Conservation (phyloP, 2,113 vertebrate species). For the Dendrocopos noguchii region DNA sequence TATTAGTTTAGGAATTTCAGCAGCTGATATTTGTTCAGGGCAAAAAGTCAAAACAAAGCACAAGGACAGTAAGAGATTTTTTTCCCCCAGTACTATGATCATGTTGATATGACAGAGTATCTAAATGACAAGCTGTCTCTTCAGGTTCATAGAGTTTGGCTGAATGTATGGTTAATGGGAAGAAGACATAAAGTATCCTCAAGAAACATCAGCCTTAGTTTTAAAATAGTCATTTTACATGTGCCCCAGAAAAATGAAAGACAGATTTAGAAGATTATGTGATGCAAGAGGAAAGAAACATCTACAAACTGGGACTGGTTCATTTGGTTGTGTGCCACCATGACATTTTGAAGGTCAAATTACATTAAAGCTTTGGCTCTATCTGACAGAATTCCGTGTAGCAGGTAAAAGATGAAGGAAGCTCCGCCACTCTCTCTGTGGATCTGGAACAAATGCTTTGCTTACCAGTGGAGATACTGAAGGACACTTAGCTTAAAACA, state of each 20-base stretch:
- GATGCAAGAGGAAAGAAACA: neutral
- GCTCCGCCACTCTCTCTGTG: rapidly evolving
- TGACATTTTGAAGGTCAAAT: neutral
- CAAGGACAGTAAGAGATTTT: neutral
- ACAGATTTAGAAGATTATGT: neutral
- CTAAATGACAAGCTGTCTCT: slow-evolving; percentile 61
- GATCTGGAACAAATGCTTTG: neutral
- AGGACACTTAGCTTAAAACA: neutral
- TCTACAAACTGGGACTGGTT: neutral
- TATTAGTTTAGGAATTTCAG: neutral
- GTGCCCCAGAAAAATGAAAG: neutral
- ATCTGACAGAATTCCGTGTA: neutral
- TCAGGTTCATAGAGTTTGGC: neutral
- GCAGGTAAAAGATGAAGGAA: neutral
- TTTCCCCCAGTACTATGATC: neutral
- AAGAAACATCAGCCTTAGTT: slow-evolving; percentile 51
- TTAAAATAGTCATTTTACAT: neutral
- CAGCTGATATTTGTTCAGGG: neutral
- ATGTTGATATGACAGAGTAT: slow-evolving; percentile 16
- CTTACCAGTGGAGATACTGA: neutral
- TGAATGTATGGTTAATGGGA: neutral
- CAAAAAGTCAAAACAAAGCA: neutral
- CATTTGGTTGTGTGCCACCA: neutral
- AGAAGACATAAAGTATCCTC: slow-evolving; percentile 29
- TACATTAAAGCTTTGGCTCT: neutral